These are phyloP conservation scores for Fopius arisanus DNA, from an alignment of 1,140 invertebrate species.

Conservation along the genomic window DNA sequence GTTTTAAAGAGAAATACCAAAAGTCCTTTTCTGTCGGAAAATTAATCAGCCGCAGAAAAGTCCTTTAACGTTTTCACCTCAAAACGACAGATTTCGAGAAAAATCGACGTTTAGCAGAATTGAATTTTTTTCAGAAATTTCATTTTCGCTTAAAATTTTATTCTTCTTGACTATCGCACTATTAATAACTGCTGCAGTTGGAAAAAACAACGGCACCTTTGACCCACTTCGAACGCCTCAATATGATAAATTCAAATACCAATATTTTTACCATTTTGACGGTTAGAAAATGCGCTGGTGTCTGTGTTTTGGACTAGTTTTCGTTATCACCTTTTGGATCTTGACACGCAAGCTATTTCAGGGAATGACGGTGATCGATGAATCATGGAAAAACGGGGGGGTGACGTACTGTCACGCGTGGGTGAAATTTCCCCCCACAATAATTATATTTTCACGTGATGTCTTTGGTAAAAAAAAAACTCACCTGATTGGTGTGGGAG, in stretches of 20 bases:
- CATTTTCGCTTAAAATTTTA: too few relatives aligned
- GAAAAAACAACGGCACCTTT: neutral
- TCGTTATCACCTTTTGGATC: constrained; percentile 5
- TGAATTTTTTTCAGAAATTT: too few relatives aligned
- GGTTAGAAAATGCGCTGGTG: neutral
- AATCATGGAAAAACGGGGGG: constrained; percentile 1
- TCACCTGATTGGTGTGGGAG: neutral
- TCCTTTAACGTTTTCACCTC: too few relatives aligned
- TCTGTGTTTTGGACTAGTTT: constrained; percentile 9
- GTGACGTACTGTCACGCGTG: neutral
- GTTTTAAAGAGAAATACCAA: too few relatives aligned
- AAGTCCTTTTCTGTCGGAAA: too few relatives aligned
- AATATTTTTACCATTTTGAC: neutral
- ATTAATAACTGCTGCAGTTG: too few relatives aligned
- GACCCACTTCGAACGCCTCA: neutral
- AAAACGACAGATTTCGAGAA: too few relatives aligned
- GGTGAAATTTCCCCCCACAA: neutral
- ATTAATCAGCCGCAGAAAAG: too few relatives aligned
- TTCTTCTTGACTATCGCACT: too few relatives aligned
- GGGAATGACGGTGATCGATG: neutral
- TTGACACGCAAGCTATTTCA: neutral
- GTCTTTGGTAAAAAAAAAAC: neutral
- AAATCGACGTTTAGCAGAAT: too few relatives aligned
- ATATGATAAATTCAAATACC: neutral
- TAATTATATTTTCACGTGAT: neutral